Base-by-base conservation (phyloP, 1,140 invertebrate species). In the Protaetia brevitarsis region DNA sequence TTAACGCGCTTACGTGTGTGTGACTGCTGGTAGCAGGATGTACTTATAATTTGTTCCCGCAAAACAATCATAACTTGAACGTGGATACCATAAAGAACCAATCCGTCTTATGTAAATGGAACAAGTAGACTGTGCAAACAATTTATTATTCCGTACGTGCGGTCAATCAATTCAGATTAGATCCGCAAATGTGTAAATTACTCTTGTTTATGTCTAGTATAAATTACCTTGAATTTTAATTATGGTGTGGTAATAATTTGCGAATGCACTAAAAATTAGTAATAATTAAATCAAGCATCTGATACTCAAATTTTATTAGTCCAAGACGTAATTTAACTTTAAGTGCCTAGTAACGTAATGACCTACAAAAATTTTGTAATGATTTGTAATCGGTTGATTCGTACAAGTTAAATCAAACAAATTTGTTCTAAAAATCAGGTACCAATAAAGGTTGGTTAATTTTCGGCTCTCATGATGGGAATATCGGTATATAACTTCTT, bases 171-270 rank as follows among this genome's bases (percentile, higher is more conserved):
- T 45, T 45, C 41, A 45, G 41, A 45, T 45, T 45, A 45, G 41
- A 45, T 45, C 41, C 41, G 41, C 23, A 45, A 45, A 45, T 45
- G 41, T 45, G 41, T 45, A 45, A 45, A 45, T 45, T 45, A 45
- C 41, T 16, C 23, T 45, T 45, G 41, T 45, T 45, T 45, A 45
- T 19, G 41, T 45, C 41, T 19, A 10, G 41, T 45, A 45, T 45
- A 45, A 45, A 45, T 45, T 19, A 45, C 41, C 41, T 45, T 45
- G 41, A 45, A 19, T 45, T 45, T 45, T 45, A 45, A 45, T 45
- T 45, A 45, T 21, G 23, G 3, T 7, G 8, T 19, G 16, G 16
- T 10, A 16, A 45, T 13, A 45, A 45, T 45, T 45, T 21, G 41
- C 41, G 16, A 45, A 13, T 45, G 13, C 41, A 3, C n/a, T n/a